Percentiles rank a stretch among this genome's conserved stretches.
Evolutionary conservation across 1,140 invertebrate species (phyloP).

Genomic region (Drosophila malerkotliana): DNA sequence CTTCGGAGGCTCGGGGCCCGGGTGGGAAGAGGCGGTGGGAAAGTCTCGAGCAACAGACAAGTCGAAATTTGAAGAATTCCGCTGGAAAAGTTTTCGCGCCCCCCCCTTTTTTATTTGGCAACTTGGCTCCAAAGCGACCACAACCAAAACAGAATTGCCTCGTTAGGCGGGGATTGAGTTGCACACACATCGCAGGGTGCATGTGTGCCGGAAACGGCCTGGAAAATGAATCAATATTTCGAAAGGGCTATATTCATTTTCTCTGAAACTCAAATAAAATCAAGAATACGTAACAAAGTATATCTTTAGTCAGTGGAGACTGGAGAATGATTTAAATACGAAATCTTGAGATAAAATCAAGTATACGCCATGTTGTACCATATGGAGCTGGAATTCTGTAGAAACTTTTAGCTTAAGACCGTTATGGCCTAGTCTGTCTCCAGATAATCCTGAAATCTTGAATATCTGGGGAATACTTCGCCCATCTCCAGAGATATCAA

Average conservation of each 20-base stretch:
- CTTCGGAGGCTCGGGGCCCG: neutral
- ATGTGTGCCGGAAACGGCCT: slow-evolving; percentile 25
- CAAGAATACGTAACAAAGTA: neutral
- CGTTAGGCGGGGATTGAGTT: slow-evolving; percentile 35
- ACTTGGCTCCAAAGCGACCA: slow-evolving; percentile 39
- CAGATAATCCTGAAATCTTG: no score
- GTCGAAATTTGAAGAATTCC: slow-evolving; percentile 28
- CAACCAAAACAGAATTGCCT: slow-evolving; percentile 41
- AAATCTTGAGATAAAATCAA: neutral
- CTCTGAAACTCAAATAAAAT: neutral
- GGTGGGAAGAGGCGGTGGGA: neutral
- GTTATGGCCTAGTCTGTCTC: no score
- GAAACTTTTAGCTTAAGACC: no score
- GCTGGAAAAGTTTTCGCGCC: slow-evolving; percentile 14
- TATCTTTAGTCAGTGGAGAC: no score
- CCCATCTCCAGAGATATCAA: neutral
- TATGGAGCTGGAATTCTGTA: neutral
- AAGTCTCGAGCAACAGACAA: slow-evolving; percentile 30
- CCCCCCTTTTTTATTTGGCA: slow-evolving; percentile 4
- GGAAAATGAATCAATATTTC: slow-evolving; percentile 27
- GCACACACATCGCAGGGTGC: slow-evolving; percentile 7
- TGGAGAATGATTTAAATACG: neutral
- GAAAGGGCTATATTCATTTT: neutral
- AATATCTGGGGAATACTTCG: no score
- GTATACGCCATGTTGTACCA: neutral